Base-by-base conservation (phyloP, 2,113 vertebrate genomes). In the Charadrius vociferus region DNA sequence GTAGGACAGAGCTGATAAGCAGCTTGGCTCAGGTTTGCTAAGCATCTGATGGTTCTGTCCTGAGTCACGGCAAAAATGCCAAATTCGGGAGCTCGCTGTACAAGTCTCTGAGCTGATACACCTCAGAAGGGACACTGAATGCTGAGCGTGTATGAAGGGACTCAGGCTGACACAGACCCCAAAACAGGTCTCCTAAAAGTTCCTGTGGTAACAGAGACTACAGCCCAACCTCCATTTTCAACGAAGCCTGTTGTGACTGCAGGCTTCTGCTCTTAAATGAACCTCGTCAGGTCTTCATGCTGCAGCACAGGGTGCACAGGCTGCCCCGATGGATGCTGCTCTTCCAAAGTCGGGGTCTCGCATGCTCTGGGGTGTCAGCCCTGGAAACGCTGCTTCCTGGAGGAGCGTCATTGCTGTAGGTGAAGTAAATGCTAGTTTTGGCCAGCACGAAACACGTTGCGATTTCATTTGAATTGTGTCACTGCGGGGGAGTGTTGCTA, bases 401-500 rank as follows among this genome's bases (percentile, higher is more conserved):
- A 56, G 86, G 49, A 24, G 12, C 8, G 12, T 3, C 16, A 0
- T 7, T 8, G 88, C 96, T 91, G 59, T 8, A 55, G 95, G 93
- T 82, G 94, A 66, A 78, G 77, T 2, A 4, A 20, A 29, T 11
- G 79, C 75, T 52, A 7, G 16, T 45, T 67, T 36, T 56, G 90
- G 90, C 82, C 92, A 71, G 88, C 82, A 66, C 3, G 3, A 43
- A 88, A 41, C 67, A 50, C 29, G 6, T 21, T 7, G 22, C 12
- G 14, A 34, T 85, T 94, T 30, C 65, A 53, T 84, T 30, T 71
- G 93, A 88, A 81, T 72, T 21, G 72, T 96, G 93, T 90, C 90
- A 86, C 85, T 81, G 82, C 47, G 34, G 86, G 96, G 93, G 88
- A 96, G 52, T 24, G 67, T 81, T 97, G 88, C 90, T 93, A 85